phyloP scores from a whole-genome alignment of 2,797 vertebrate genomes.

The Sciurus carolinensis region DNA sequence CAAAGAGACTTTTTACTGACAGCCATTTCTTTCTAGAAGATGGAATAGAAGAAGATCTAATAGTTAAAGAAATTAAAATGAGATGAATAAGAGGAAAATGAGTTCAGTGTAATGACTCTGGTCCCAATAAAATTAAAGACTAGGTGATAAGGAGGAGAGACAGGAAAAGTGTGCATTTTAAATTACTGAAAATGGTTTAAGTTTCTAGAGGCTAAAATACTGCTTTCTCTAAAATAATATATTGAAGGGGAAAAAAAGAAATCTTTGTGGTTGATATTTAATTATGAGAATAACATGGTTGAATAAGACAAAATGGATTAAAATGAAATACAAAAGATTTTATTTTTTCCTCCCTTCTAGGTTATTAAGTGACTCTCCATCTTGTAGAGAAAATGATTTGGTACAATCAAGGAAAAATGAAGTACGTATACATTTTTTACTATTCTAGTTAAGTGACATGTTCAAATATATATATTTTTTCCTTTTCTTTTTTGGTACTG shows the following conservation, averaged over 20 bases:
- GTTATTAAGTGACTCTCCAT: constrained; percentile 94
- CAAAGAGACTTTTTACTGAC: constrained; percentile 6
- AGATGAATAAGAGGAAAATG: neutral
- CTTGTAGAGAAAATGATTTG: constrained; percentile 92
- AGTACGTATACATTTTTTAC: constrained; percentile 89
- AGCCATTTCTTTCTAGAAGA: constrained; percentile 19
- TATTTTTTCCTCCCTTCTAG: constrained; percentile 87
- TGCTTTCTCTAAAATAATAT: constrained; percentile 41
- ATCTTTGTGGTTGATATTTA: constrained; percentile 40
- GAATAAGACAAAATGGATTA: constrained; percentile 43
- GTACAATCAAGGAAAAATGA: constrained; percentile 92
- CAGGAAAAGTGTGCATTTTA: constrained; percentile 5
- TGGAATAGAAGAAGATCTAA: constrained; percentile 20
- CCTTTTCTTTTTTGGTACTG: no score
- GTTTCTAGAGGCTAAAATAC: neutral
- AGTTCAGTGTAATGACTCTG: neutral
- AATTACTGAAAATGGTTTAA: neutral
- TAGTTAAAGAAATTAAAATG: constrained; percentile 11
- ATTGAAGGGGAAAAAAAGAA: constrained; percentile 1
- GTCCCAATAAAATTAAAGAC: neutral
- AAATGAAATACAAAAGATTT: constrained; percentile 31
- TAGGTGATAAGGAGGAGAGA: neutral
- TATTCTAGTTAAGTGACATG: constrained; percentile 17
- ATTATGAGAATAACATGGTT: constrained; percentile 44
- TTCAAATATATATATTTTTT: constrained; percentile 56